Conservation (phyloP, 2,888 invertebrate species). For the Nephrotoma appendiculata region DNA sequence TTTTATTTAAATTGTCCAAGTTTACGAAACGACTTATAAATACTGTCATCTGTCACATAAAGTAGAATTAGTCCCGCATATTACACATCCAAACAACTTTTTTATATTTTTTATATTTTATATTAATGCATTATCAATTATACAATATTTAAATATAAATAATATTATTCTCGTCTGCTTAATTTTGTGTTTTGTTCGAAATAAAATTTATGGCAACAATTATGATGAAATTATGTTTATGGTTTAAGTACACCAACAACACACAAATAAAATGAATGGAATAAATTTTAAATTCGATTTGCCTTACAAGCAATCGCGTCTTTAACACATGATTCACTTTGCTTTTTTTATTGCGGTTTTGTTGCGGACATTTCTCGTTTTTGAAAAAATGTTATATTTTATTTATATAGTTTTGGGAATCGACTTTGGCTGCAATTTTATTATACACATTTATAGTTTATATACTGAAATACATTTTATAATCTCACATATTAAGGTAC, state of each 20-base stretch:
- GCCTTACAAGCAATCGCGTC: neutral
- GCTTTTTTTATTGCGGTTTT: neutral
- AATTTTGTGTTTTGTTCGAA: neutral
- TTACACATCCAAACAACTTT: too few species aligned
- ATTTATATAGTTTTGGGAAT: neutral
- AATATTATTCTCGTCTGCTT: neutral
- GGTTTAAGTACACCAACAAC: neutral
- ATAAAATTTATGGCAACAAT: neutral
- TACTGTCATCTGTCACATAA: too few species aligned
- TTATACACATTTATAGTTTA: neutral
- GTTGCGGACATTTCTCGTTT: neutral
- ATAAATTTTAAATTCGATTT: neutral
- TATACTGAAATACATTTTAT: neutral
- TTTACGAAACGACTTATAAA: too few species aligned
- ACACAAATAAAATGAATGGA: neutral
- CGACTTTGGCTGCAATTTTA: neutral
- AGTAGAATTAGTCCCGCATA: too few species aligned
- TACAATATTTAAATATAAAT: neutral
- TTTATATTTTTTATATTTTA: neutral
- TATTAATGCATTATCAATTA: neutral
- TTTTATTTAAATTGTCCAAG: too few species aligned
- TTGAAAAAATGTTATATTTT: neutral
- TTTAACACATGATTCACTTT: neutral
- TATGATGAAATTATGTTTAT: neutral
- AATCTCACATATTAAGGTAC: neutral